These are phyloP conservation scores for Auanema sp. DNA, from an alignment of 2,888 invertebrate species.

Conservation along the genomic window DNA sequence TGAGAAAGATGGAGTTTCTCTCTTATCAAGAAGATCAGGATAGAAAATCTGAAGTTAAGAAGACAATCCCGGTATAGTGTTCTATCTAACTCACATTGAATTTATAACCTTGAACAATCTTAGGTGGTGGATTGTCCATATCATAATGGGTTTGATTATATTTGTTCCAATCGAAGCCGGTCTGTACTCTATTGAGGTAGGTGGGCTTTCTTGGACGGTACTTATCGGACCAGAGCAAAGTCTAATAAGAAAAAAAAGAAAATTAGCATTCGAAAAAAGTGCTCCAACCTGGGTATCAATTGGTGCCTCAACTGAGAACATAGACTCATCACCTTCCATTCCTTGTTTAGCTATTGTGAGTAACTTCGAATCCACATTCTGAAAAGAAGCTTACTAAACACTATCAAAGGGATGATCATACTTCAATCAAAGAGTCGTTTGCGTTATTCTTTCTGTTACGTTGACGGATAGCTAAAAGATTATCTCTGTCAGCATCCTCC, in stretches of 20 bases:
- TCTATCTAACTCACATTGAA: slow-evolving; percentile 84
- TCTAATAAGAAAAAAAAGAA: slow-evolving; percentile 55
- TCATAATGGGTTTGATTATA: slow-evolving; percentile 99
- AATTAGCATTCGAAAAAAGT: neutral
- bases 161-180: slow-evolving; percentile 99
- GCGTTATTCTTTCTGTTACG: slow-evolving; percentile 30
- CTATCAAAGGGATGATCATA: neutral
- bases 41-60: slow-evolving; percentile 79
- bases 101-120: slow-evolving; percentile 99
- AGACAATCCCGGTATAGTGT: too few species aligned
- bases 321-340: slow-evolving; percentile 80
- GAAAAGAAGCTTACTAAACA: neutral
- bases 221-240: slow-evolving; percentile 94
- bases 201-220: slow-evolving; percentile 94
- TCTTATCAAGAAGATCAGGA: slow-evolving; percentile 94
- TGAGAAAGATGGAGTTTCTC: slow-evolving; percentile 87
- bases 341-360: slow-evolving; percentile 81
- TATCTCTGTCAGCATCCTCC: slow-evolving; percentile 77
- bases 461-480: slow-evolving; percentile 67
- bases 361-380: slow-evolving; percentile 71
- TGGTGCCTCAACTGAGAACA: slow-evolving; percentile 72
- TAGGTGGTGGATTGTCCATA: slow-evolving; percentile 99
- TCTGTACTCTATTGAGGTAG: slow-evolving; percentile 84
- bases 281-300: slow-evolving; percentile 27
- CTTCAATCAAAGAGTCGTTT: neutral